Base-by-base conservation (phyloP, 2,113 vertebrate genomes). In the Eclectus roratus region DNA sequence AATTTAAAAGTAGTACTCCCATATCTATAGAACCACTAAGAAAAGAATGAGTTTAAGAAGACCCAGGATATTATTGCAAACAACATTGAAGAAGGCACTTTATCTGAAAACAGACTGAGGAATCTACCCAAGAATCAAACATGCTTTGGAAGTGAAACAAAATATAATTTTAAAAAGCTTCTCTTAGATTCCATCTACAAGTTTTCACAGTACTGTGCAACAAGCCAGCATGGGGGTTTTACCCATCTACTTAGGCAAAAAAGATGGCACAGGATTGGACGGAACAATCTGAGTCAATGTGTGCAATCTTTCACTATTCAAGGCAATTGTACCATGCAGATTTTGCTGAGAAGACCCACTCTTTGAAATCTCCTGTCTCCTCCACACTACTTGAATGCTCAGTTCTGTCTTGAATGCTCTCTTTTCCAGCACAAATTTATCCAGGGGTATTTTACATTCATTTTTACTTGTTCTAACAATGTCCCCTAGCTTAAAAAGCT, bases 271-370 rank as follows among this genome's bases (percentile, higher is more conserved):
- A 63, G 29, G 17, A 78, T 10, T 27, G 47, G 29, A 71, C 89
- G 0, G 2, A 78, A 66, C 9, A 13, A 73, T 16, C n/a, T 41
- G 29, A 64, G 35, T 33, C 2, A 1, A 23, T 2, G 1, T 3
- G 3, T 33, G 37, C 21, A 70, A 81, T 25, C 60, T 84, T 89
- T 27, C 39, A 11, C 47, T 72, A 46, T 56, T 81, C 66, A 72
- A 81, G 65, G 61, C 20, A 94, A 81, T 12, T 33, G 5, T 20
- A 80, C 16, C 24, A 13, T 16, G 69, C 2, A 39, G 21, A 18
- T 52, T 82, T 46, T 79, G 27, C 49, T 76, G 35, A 2, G 9
- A 43, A 55, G 39, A 68, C 6, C 13, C 21, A 10, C 27, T 77
- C 44, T 81, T 64, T 0, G 0, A 81, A 85, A 87, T 35, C 25